phyloP scores from a whole-genome alignment of 2,888 invertebrate genomes.

The Rhopalosiphum nymphaeae region DNA sequence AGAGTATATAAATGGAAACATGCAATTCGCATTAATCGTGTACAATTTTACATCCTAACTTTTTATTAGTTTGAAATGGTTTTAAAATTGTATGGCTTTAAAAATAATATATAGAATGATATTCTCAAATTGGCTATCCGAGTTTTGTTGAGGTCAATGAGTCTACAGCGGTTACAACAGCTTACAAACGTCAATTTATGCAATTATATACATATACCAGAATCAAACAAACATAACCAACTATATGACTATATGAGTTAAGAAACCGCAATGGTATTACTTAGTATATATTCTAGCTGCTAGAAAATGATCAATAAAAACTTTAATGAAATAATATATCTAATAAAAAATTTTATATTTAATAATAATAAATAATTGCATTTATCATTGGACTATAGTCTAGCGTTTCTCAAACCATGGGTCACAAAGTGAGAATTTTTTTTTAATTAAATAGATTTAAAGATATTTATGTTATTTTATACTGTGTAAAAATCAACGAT shows the following conservation, averaged over 20 bases:
- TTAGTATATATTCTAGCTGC: not conserved
- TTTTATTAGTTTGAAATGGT: constrained; percentile 28
- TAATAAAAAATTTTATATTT: not conserved
- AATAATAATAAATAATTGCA: not conserved
- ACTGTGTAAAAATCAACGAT: too few relatives aligned
- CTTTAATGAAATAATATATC: not conserved
- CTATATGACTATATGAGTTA: not conserved
- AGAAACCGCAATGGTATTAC: not conserved
- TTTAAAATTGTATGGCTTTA: not conserved
- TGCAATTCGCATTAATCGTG: not conserved
- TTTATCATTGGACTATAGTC: not conserved
- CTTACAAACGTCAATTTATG: not conserved
- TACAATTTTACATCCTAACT: not conserved
- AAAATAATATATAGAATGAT: not conserved
- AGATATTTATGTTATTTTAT: too few relatives aligned
- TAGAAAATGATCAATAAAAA: not conserved
- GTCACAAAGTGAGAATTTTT: too few relatives aligned
- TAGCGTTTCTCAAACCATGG: too few relatives aligned
- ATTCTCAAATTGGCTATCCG: constrained; percentile 7
- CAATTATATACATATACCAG: not conserved
- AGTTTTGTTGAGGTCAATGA: constrained; percentile 20
- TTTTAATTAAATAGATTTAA: too few relatives aligned
- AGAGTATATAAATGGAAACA: not conserved
- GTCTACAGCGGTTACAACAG: not conserved
- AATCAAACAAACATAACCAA: not conserved